Evolutionary conservation across 2,113 vertebrate species (phyloP), one percentile per base, ranked within the genome.

Genomic region (Phycodurus eques): DNA sequence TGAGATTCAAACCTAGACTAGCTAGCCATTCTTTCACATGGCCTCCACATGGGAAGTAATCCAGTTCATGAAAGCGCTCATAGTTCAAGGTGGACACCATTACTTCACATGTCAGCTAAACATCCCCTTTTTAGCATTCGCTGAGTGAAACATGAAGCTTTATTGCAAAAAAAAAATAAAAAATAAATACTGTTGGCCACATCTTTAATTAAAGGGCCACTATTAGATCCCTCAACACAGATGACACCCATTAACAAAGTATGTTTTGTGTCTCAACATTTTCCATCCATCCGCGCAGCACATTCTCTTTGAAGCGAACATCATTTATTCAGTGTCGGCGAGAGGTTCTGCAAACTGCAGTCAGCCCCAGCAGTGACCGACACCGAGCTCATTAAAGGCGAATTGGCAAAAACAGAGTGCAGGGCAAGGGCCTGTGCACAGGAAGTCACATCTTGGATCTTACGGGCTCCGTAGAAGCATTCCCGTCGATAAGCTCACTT

Each of bases 311-410:
- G 5, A 12, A 44, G 47, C 68, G 73, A 60, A 68, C 5, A 54
- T 56, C 68, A 71, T 49, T 72, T n/a, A 3, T 31, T 46, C 22
- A 15, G 22, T 22, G 14, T 61, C 44, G 78, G 78, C 68, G 22
- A 59, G 78, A 76, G 80, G 75, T 72, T 87, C 67, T 57, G 20
- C 60, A 73, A 73, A 78, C 67, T 27, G 27, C 27, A 27, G 27
- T 27, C 27, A 27, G 27, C 27, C 27, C 27, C 27, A 27, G 27
- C 27, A 27, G 27, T 27, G 27, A 71, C 68, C 71, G 73, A 74
- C 51, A n/a, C 69, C 76, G 73, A 87, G 82, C 76, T 77, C 71
- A 70, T 78, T 49, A 79, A 70, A 85, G 85, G 83, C 82, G 1
- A 31, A 61, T 35, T 33, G 14, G 14, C 33, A 73, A 7, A 53